These are phyloP conservation scores for Donacobius atricapilla DNA, from an alignment of 2,113 vertebrate genomes.

Conservation along the genomic window DNA sequence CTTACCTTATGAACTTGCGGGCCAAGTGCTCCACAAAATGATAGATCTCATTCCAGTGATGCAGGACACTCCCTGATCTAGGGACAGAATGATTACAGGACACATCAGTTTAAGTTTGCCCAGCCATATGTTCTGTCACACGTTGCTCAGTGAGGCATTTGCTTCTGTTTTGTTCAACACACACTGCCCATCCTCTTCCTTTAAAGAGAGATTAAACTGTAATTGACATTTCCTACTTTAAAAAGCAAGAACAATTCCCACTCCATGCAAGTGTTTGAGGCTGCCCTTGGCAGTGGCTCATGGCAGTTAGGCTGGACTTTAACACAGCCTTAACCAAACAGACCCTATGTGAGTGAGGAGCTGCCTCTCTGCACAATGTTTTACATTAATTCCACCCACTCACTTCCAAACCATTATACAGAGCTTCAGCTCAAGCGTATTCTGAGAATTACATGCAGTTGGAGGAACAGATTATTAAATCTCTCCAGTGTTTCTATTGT, in stretches of 20 bases:
- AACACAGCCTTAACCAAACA: neutral
- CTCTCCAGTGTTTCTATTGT: neutral
- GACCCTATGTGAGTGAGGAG: neutral
- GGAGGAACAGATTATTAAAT: neutral
- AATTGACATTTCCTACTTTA: neutral
- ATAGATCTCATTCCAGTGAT: conserved; percentile 98
- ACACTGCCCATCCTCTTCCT: neutral
- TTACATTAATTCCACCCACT: neutral
- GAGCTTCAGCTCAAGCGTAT: neutral
- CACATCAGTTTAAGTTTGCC: neutral
- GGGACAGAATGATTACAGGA: conserved; percentile 3
- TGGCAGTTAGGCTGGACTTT: neutral
- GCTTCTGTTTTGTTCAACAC: neutral
- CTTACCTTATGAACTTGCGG: conserved; percentile 94
- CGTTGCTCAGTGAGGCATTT: neutral
- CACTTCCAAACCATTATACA: neutral
- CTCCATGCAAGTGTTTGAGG: neutral
- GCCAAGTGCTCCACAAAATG: conserved; percentile 95
- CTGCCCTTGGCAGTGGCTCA: neutral
- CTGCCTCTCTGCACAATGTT: neutral
- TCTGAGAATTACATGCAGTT: neutral
- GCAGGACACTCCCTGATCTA: conserved; percentile 95
- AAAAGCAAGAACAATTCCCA: neutral
- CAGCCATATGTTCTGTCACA: neutral
- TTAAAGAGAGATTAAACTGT: neutral